These are phyloP conservation scores for Napeogenes inachia DNA, from an alignment of 2,888 invertebrate species.

Conservation along the genomic window DNA sequence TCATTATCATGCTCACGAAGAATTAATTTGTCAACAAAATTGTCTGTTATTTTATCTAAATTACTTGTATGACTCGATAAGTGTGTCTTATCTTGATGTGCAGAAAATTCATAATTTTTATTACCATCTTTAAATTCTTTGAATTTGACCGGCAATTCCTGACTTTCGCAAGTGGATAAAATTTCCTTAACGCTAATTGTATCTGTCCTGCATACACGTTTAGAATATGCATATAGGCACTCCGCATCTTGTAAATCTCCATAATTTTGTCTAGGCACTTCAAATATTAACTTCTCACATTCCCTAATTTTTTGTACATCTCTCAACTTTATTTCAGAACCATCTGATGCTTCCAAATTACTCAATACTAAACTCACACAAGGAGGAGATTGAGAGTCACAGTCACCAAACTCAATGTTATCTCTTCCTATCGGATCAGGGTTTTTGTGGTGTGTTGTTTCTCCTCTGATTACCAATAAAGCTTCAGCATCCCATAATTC, in stretches of 20 bases:
- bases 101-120: neutral
- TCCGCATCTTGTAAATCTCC: conserved; percentile 49
- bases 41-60: neutral
- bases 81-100: neutral
- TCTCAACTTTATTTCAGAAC: neutral
- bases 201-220: neutral
- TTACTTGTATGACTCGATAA: neutral
- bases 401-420: no score
- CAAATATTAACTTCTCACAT: conserved; percentile 21
- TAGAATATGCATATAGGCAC: conserved; percentile 21
- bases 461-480: conserved; percentile 34
- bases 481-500: conserved; percentile 31
- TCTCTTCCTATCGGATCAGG: no score
- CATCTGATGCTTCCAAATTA: no score
- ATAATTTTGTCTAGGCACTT: conserved; percentile 41
- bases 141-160: neutral
- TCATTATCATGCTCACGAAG: neutral
- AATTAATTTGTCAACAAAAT: neutral
- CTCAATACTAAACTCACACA: no score
- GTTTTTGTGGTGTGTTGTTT: conserved; percentile 13
- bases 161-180: neutral
- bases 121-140: neutral
- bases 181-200: neutral
- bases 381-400: no score
- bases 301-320: neutral